Evolutionary conservation across 2,888 invertebrate genomes (phyloP).

Genomic region (Meiosimyza platycephala): DNA sequence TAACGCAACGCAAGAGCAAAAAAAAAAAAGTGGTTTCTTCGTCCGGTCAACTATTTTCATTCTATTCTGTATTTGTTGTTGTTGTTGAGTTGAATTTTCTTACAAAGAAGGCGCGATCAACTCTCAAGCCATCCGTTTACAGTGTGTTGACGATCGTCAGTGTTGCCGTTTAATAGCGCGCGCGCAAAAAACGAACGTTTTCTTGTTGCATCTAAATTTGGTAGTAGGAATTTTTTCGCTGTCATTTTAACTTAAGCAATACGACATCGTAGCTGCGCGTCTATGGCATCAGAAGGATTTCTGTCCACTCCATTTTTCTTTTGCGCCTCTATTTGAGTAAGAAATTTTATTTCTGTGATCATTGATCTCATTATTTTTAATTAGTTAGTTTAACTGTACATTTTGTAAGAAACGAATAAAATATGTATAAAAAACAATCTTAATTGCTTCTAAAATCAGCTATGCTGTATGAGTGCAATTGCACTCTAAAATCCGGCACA

Average conservation of each 20-base stretch:
- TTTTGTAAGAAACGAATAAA: too few species aligned
- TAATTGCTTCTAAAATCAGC: too few species aligned
- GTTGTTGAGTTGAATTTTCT: not conserved
- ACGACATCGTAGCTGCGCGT: not conserved
- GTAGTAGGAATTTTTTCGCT: conserved; percentile 31
- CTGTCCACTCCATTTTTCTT: not conserved
- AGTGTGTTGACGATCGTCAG: not conserved
- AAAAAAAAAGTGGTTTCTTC: conserved; percentile 16
- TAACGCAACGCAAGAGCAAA: too few species aligned
- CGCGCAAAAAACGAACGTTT: conserved; percentile 9
- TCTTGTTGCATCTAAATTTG: conserved; percentile 39
- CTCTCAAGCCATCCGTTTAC: not conserved
- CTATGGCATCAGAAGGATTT: conserved; percentile 16
- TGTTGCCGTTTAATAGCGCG: conserved; percentile 17
- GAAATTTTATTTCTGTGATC: conserved; percentile 17
- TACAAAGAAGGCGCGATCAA: conserved; percentile 36
- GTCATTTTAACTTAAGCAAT: not conserved
- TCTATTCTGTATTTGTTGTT: too few species aligned
- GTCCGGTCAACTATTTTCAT: conserved; percentile 19
- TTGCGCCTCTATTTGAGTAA: conserved; percentile 1
- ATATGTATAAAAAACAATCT: too few species aligned
- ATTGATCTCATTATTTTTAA: conserved; percentile 34
- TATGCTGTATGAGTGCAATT: too few species aligned
- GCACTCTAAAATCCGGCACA: too few species aligned
- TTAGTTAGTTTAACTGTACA: conserved; percentile 15